Evolutionary conservation across 2,888 invertebrate species (phyloP).

Genomic region (Sminthurides aquaticus): DNA sequence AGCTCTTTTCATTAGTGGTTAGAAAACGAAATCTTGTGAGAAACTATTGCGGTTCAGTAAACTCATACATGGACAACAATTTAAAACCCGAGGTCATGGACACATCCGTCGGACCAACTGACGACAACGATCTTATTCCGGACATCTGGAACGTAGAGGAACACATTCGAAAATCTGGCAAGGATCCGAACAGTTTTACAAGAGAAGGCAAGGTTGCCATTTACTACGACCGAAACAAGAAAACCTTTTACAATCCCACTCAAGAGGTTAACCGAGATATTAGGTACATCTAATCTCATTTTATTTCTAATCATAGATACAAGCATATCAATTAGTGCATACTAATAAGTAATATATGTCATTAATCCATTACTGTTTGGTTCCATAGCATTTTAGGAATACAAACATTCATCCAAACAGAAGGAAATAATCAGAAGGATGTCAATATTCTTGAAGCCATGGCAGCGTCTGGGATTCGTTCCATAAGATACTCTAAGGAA

Average conservation of each 20-base stretch:
- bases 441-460: constrained; percentile 47
- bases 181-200: background rate
- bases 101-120: background rate
- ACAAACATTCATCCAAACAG: constrained; percentile 30
- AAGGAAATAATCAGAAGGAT: constrained; percentile 6
- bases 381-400: constrained; percentile 36
- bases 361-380: too few species aligned
- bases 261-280: constrained; percentile 97
- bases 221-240: constrained; percentile 24
- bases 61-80: too few species aligned
- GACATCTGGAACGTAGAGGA: background rate
- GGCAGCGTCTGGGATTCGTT: constrained; percentile 89
- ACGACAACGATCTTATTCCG: background rate
- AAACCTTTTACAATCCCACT: constrained; percentile 91
- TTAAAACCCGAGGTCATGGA: background rate
- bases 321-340: background rate
- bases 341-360: too few species aligned
- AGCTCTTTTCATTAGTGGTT: too few species aligned
- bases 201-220: constrained; percentile 38
- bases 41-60: too few species aligned
- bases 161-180: background rate
- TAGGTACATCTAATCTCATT: too few species aligned
- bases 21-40: too few species aligned
- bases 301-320: background rate
- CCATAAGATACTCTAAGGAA: constrained; percentile 94